These are phyloP conservation scores for Aleiodes sp. DNA, from an alignment of 1,140 invertebrate genomes.

Conservation along the genomic window DNA sequence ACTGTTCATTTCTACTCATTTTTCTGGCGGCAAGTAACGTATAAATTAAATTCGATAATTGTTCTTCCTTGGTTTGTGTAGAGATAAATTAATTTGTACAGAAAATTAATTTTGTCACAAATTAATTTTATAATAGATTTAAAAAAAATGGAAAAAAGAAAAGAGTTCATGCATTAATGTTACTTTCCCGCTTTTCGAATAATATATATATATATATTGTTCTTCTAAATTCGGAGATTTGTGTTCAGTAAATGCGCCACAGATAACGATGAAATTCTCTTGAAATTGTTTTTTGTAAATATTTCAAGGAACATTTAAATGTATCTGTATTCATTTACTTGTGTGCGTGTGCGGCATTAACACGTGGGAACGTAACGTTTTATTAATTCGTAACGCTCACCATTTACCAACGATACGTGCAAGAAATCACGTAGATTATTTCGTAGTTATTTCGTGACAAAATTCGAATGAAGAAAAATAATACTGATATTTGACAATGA, in stretches of 20 bases:
- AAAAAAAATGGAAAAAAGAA: constrained; percentile 13
- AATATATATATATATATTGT: background rate
- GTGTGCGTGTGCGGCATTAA: constrained; percentile 39
- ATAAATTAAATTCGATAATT: constrained; percentile 29
- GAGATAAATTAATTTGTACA: background rate
- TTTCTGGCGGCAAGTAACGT: constrained; percentile 18
- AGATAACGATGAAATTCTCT: background rate
- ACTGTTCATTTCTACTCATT: too few relatives aligned
- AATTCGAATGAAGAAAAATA: too few relatives aligned
- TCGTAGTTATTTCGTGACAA: too few relatives aligned
- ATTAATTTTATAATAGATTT: background rate
- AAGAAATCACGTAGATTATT: background rate
- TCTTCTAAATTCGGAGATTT: background rate
- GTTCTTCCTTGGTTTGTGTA: background rate
- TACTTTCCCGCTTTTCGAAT: constrained; percentile 24
- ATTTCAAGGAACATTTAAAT: constrained; percentile 1
- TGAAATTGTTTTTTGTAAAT: background rate
- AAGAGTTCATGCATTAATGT: constrained; percentile 33
- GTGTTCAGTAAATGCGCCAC: background rate
- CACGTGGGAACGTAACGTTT: constrained; percentile 8
- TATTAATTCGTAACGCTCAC: constrained; percentile 12
- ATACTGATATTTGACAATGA: background rate
- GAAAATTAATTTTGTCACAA: background rate
- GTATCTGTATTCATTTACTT: constrained; percentile 9
- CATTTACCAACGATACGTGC: constrained; percentile 10